Evolutionary conservation across 2,113 vertebrate genomes (phyloP).

Genomic region (Pseudorectes ferrugineus): DNA sequence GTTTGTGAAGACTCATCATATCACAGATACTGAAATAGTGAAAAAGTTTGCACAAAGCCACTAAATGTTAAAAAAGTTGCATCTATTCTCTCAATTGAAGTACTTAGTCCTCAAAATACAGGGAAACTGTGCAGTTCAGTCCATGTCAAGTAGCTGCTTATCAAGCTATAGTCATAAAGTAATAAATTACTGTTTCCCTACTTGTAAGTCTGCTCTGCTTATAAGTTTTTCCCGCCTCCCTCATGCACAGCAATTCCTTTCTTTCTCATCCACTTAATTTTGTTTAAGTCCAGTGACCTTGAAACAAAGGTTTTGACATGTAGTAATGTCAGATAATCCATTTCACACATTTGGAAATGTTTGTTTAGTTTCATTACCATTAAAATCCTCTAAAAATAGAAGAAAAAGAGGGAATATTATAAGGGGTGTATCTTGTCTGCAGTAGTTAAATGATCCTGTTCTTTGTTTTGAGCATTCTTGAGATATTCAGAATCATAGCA

Average conservation of each 20-base stretch:
- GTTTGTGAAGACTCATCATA: neutral
- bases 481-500: neutral
- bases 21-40: constrained; percentile 29
- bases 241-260: neutral
- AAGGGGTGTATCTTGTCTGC: neutral
- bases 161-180: neutral
- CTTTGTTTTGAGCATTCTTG: neutral
- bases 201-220: neutral
- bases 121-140: neutral
- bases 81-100: neutral
- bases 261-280: neutral
- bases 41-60: constrained; percentile 11
- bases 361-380: neutral
- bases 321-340: neutral
- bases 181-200: neutral
- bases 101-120: neutral
- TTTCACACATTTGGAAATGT: neutral
- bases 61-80: neutral
- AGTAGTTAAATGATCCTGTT: neutral
- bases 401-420: neutral
- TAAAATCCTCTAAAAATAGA: neutral
- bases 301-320: neutral
- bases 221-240: neutral
- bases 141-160: neutral
- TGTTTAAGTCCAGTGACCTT: neutral